Percentiles rank a stretch among this genome's conserved stretches.
phyloP scores from a whole-genome alignment of 2,113 vertebrate species.

The Malurus cyaneus region DNA sequence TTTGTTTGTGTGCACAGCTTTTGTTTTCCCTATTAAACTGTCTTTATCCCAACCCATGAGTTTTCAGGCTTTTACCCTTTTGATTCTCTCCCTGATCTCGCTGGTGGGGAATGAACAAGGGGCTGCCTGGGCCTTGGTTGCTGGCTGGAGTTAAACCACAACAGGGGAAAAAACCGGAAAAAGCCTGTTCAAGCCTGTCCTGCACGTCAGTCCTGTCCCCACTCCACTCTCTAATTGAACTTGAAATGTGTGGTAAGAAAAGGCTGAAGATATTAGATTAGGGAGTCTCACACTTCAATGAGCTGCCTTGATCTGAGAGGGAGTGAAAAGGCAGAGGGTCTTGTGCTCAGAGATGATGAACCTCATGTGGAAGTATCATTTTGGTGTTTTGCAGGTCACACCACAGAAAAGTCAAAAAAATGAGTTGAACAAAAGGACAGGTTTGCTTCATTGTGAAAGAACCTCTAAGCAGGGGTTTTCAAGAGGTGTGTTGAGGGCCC shows the following conservation, averaged over 20 bases:
- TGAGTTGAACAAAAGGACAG: not conserved
- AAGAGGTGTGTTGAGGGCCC: not conserved
- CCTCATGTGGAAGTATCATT: not conserved
- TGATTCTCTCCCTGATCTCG: not conserved
- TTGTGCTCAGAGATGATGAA: not conserved
- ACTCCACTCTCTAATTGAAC: not conserved
- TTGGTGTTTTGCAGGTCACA: not conserved
- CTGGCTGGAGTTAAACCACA: not conserved
- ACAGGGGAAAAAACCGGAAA: not conserved
- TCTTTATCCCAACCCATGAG: not conserved
- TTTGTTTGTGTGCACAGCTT: not conserved
- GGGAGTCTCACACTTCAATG: not conserved
- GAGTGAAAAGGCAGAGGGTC: not conserved
- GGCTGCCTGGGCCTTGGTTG: not conserved
- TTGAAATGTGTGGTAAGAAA: not conserved
- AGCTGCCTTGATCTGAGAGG: not conserved
- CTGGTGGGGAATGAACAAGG: not conserved
- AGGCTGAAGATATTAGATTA: not conserved
- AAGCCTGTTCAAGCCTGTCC: not conserved
- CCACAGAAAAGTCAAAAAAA: slow-evolving; percentile 22
- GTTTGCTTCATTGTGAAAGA: not conserved
- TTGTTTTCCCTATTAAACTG: not conserved
- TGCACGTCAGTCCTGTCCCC: not conserved
- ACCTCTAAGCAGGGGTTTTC: not conserved
- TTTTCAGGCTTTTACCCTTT: not conserved